Evolutionary conservation across 2,888 invertebrate species (phyloP), one percentile per base, ranked within the genome.

Genomic region (Synergus gifuensis): DNA sequence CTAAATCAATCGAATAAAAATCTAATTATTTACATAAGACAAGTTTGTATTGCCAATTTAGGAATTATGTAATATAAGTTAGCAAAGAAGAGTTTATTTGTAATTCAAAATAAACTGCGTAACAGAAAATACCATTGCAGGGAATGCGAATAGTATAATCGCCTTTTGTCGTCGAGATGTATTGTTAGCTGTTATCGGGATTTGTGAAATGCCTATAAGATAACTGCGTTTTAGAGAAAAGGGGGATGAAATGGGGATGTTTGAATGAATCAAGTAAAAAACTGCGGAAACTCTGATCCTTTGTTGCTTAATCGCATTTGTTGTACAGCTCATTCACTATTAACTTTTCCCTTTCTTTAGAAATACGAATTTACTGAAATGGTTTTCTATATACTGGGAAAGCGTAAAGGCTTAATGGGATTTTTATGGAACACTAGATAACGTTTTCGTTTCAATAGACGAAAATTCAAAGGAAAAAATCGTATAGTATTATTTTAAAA

Each of bases 131-230:
- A 22, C 44, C 9, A 18, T 7, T n/a, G 14, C 42, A 22, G 9
- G 36, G 42, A 40, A 76, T 22, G 22, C 12, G 64, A 64, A 64
- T 14, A 9, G 28, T 40, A 16, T 49, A 66, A 64, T 44, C 60
- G 49, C 63, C 22, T 63, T 78, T 62, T 78, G 40, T 36, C 44
- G n/a, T 46, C 73, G 62, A n/a, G 67, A 44, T 22, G 28, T n/a
- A 62, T 63, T 46, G 78, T 78, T 60, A 22, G 28, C 18, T 16
- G 78, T 5, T n/a, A 46, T 18, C 49, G 28, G 69, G 42, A 73
- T 76, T 63, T 42, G 62, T 44, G 60, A 42, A 63, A 40, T n/a
- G 22, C 46, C 42, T 18, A 66, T 77, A 77, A 77, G 62, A 64
- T 18, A 60, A 49, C 16, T 49, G 49, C 49, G 2, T n/a, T 5